Evolutionary conservation across 2,797 vertebrate species (phyloP).

Genomic region (Clarias pachynema): DNA sequence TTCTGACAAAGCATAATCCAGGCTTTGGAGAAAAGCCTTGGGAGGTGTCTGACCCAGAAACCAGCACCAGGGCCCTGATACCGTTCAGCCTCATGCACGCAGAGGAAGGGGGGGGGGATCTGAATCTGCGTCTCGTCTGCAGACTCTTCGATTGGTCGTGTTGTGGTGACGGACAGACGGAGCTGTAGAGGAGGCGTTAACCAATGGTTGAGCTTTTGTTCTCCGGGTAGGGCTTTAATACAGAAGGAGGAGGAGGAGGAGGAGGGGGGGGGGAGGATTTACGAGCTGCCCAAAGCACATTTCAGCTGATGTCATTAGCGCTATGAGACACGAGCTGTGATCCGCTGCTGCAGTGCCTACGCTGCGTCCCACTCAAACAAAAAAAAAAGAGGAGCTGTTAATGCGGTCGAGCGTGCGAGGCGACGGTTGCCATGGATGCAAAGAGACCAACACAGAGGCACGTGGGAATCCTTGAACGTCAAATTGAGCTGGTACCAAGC

Average conservation of each 20-base stretch:
- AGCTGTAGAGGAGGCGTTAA: slow-evolving; percentile 11
- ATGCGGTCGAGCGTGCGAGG: slow-evolving; percentile 12
- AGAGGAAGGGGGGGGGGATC: slow-evolving; percentile 26
- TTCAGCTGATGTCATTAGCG: slow-evolving; percentile 45
- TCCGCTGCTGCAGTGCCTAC: slow-evolving; percentile 37
- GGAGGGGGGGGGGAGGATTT: slow-evolving; percentile 17
- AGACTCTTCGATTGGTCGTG: neutral
- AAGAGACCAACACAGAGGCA: slow-evolving; percentile 42
- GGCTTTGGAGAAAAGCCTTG: slow-evolving; percentile 54
- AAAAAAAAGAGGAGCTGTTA: neutral
- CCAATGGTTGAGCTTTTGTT: slow-evolving; percentile 39
- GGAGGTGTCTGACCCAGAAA: slow-evolving; percentile 44
- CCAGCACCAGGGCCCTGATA: slow-evolving; percentile 35
- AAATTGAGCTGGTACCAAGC: slow-evolving; percentile 5
- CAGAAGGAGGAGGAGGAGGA: neutral
- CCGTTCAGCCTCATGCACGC: slow-evolving; percentile 41
- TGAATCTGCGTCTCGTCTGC: slow-evolving; percentile 38
- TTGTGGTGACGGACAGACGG: slow-evolving; percentile 29
- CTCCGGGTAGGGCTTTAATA: slow-evolving; percentile 21
- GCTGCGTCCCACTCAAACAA: neutral
- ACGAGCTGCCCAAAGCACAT: slow-evolving; percentile 19
- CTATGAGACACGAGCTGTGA: slow-evolving; percentile 32
- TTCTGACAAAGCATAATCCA: slow-evolving; percentile 12
- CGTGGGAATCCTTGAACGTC: slow-evolving; percentile 41
- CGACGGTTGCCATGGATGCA: slow-evolving; percentile 43